phyloP scores from a whole-genome alignment of 2,113 vertebrate genomes.

The Scopus umbretta region DNA sequence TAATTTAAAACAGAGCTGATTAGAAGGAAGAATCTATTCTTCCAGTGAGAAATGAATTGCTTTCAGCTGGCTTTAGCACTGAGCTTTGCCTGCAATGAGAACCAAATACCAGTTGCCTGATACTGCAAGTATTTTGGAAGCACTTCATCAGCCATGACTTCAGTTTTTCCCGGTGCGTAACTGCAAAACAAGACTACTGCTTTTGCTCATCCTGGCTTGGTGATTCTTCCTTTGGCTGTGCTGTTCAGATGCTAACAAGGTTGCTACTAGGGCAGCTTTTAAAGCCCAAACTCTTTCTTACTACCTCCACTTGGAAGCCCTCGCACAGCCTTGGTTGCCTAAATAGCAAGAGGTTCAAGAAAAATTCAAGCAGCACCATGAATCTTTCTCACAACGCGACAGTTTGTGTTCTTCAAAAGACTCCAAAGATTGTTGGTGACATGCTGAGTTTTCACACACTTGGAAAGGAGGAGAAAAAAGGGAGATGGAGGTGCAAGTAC shows the following conservation, averaged over 20 bases:
- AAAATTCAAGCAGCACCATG: not conserved
- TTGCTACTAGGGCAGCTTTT: not conserved
- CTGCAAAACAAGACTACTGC: not conserved
- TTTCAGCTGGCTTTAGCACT: constrained; percentile 41
- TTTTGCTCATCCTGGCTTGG: not conserved
- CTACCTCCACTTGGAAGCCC: not conserved
- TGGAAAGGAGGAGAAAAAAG: not conserved
- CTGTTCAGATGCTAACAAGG: not conserved
- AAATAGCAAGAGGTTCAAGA: not conserved
- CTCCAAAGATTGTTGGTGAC: not conserved
- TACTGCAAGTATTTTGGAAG: constrained; percentile 21
- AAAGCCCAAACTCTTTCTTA: not conserved
- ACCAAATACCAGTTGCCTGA: constrained; percentile 17
- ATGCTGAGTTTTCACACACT: not conserved
- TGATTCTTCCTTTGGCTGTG: not conserved
- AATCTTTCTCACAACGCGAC: not conserved
- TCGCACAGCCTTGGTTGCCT: not conserved
- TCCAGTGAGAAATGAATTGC: constrained; percentile 30
- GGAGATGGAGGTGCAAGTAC: not conserved
- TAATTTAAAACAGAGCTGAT: constrained; percentile 42
- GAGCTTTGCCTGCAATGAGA: not conserved
- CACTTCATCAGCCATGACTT: not conserved
- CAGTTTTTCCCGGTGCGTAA: not conserved
- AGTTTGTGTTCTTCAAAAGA: not conserved
- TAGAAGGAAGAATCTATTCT: constrained; percentile 50